Evolutionary conservation across 1,140 invertebrate genomes (phyloP).

Genomic region (Acromyrmex echinatior): DNA sequence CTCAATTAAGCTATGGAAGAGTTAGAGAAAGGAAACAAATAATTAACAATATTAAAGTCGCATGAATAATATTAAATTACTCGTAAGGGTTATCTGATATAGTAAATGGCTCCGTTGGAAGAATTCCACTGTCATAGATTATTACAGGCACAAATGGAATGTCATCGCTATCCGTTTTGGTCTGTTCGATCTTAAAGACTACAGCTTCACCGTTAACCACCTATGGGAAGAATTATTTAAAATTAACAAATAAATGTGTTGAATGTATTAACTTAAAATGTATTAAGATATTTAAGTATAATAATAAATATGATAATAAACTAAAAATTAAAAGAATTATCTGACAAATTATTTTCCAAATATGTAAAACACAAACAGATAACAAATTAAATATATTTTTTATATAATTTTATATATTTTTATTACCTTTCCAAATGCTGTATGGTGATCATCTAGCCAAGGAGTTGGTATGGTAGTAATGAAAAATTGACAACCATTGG

Average conservation of each 20-base stretch:
- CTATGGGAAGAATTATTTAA: conserved; percentile 81
- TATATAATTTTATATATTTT: background rate
- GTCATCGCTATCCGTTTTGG: conserved; percentile 92
- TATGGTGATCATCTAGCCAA: conserved; percentile 97
- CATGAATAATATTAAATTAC: conserved; percentile 83
- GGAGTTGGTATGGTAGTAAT: conserved; percentile 95
- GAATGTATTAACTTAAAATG: background rate
- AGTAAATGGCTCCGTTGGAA: conserved; percentile 89
- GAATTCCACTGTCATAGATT: conserved; percentile 89
- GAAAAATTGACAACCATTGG: conserved; percentile 98
- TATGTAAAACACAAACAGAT: background rate
- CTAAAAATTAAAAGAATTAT: background rate
- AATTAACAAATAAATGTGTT: background rate
- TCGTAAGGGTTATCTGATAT: conserved; percentile 91
- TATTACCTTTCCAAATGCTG: conserved; percentile 96
- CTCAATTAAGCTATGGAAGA: background rate
- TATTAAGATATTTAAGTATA: background rate
- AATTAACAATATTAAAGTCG: background rate
- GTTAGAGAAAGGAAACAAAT: no score
- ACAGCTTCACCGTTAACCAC: conserved; percentile 93
- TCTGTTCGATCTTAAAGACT: conserved; percentile 94
- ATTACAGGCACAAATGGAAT: conserved; percentile 89
- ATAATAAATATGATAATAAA: conserved; percentile 1
- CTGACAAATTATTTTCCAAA: background rate
- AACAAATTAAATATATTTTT: background rate